Evolutionary conservation across 2,113 vertebrate species (phyloP).

Genomic region (Lampris incognitus): DNA sequence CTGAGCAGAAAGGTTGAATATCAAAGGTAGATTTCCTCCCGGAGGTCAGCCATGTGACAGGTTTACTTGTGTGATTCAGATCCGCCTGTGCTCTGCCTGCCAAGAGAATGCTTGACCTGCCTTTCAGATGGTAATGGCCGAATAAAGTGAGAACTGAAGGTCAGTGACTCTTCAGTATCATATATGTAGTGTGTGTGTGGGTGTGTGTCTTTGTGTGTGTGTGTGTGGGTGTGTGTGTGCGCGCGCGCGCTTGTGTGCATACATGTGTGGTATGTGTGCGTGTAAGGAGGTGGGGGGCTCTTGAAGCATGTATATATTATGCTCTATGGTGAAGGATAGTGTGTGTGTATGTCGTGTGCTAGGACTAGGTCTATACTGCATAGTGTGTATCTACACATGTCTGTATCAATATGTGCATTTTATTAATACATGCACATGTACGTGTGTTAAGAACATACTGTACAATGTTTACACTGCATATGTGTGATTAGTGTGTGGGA

Average conservation of each 20-base stretch:
- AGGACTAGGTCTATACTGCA: no score
- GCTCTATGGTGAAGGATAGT: no score
- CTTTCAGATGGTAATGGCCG: constrained; percentile 59
- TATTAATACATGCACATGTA: no score
- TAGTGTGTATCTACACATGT: no score
- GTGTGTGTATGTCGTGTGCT: no score
- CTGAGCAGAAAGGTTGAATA: neutral
- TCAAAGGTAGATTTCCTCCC: neutral
- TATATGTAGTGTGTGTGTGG: neutral
- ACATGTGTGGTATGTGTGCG: constrained; percentile 20
- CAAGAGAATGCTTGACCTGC: constrained; percentile 51
- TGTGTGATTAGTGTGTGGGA: no score
- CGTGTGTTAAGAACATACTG: no score
- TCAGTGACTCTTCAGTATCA: constrained; percentile 10
- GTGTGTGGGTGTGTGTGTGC: neutral
- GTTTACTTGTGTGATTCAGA: constrained; percentile 27
- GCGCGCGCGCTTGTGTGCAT: neutral
- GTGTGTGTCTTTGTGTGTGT: constrained; percentile 1
- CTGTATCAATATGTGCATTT: no score
- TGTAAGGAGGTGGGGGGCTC: neutral
- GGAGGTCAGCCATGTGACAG: constrained; percentile 30
- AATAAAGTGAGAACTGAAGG: constrained; percentile 32
- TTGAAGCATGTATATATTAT: no score
- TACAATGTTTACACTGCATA: no score
- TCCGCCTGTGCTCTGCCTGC: constrained; percentile 22